These are phyloP conservation scores for Danio jaintianensis DNA, from an alignment of 2,797 vertebrate genomes.

Conservation along the genomic window DNA sequence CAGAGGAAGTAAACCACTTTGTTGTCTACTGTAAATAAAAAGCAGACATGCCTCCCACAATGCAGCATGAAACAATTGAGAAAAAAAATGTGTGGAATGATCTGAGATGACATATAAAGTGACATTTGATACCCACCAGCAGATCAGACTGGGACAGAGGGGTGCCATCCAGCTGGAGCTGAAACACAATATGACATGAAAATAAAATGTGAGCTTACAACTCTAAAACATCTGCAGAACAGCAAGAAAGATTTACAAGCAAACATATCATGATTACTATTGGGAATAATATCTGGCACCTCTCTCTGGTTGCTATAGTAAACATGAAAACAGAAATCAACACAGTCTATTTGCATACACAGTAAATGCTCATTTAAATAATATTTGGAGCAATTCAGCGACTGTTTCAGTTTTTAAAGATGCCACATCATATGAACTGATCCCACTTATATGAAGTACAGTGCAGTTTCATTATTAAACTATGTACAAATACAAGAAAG, in stretches of 20 bases:
- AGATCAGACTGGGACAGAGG: slow-evolving; percentile 83
- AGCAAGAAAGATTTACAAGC: neutral
- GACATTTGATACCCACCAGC: slow-evolving; percentile 78
- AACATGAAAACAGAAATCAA: neutral
- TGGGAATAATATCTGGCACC: neutral
- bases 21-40: neutral
- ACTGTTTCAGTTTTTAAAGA: neutral
- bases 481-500: neutral
- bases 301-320: neutral
- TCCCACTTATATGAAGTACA: neutral
- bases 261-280: neutral
- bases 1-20: neutral
- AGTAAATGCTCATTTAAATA: neutral
- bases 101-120: neutral
- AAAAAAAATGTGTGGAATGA: slow-evolving; percentile 11
- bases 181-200: slow-evolving; percentile 51
- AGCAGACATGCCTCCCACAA: slow-evolving; percentile 1
- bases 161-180: slow-evolving; percentile 89
- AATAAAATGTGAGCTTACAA: neutral
- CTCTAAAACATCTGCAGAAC: slow-evolving; percentile 8
- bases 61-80: neutral
- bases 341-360: neutral
- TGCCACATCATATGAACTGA: neutral
- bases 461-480: neutral
- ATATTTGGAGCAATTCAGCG: neutral